Evolutionary conservation across 37 sponge, comb jelly and placozoan species (phyloP), one percentile per base, ranked within the genome.

Genomic region (Ianthella basta): DNA sequence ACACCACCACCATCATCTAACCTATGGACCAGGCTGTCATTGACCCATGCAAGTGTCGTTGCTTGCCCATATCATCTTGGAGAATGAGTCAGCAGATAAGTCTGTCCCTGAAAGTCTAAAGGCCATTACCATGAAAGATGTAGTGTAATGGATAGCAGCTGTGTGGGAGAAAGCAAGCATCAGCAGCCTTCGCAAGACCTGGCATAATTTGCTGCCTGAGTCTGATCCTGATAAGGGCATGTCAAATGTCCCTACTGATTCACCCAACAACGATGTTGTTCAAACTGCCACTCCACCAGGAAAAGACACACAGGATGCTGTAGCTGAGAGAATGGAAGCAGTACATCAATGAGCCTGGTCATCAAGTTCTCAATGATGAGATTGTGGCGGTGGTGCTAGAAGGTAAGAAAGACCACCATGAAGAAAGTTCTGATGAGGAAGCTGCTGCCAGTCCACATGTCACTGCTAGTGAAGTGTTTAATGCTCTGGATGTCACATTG

Each of bases 91-190:
- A 14, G 19, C 68, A 24, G 68, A 66, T 83, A 64, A 60, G n/a
- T n/a, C 81, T 39, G 60, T 86, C 30, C 59, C 87, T 61, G 81
- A 85, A 72, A 80, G 84, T 27, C 77, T 85, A 50, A 86, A 86
- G 40, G 59, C 32, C 27, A 59, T 86, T 64, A 86, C 81, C 29
- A 79, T 86, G 53, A 86, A 82, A 54, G 80, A 86, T 15, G 87
- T 54, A 41, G 81, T 86, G n/a, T 80, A 86, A 23, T 86, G 87
- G 87, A 32, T 35, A 21, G 80, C 87, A 15, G 41, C 27, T 14
- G 55, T 60, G n/a, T 86, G 87, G 87, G 78, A 86, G 25, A 81
- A 86, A 37, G 65, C 81, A 83, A 86, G 60, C 65, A 33, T 37
- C n/a, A 35, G 35, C 6, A 86, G 87, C 25, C 40, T 83, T 27